Base-by-base conservation (phyloP, 2,888 invertebrate genomes). In the Aphrophora alni region DNA sequence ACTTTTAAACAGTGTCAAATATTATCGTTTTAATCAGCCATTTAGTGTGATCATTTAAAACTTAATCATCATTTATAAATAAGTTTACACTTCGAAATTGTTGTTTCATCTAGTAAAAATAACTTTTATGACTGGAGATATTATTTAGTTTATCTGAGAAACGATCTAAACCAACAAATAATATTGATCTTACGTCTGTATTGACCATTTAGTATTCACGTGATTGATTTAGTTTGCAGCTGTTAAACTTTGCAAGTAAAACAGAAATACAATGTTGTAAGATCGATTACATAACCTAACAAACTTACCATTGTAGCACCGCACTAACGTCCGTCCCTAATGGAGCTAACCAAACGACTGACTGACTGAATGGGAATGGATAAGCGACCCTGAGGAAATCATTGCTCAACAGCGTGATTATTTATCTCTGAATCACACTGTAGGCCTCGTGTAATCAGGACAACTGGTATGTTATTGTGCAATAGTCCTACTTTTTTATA, bases 311-410 rank as follows among this genome's bases (percentile, higher is more conserved):
- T 59, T 59, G 59, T 59, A 17, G 12, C 44, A 14, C 14, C 44
- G 44, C 17, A 14, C 44, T 10, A 44, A 14, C 44, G 44, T 44
- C 44, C 44, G 44, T 14, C 2, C 44, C 12, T 14, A 14, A 33
- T 8, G 33, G 8, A 33, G 33, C 33, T 21, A 21, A 59, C 59
- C 21, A 21, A 44, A 59, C 59, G 21, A 21, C 59, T 59, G 21
- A n/a, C 59, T 12, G 59, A 59, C 21, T 59, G 21, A 21, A 21
- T 21, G 21, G n/a, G 59, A 59, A 59, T 59, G 59, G 59, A 59
- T 59, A 59, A 59, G 59, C 59, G 59, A 59, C 59, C 59, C 59
- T 59, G 59, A 59, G 59, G 59, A 59, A 59, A 59, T 59, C 59
- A 59, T 59, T 59, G 59, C 59, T 8, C 21, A 59, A 59, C 59